Evolutionary conservation across 2,888 invertebrate genomes (phyloP).

Genomic region (Monoplex corrugatus): DNA sequence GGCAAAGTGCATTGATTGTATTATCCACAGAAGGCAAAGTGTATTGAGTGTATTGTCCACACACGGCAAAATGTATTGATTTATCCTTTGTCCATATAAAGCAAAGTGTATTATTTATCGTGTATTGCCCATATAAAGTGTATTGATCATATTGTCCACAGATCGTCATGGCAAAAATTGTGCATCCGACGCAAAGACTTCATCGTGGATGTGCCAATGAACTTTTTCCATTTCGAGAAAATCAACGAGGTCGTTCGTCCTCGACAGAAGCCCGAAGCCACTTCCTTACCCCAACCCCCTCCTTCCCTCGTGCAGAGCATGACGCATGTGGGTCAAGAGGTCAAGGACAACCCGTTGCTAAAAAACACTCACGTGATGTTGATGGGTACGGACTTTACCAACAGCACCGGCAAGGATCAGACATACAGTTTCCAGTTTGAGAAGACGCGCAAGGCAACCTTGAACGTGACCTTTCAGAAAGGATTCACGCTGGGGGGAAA

Average conservation of each 20-base stretch:
- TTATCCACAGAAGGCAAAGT: no score
- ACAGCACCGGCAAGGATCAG: slow-evolving; percentile 55
- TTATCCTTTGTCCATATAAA: no score
- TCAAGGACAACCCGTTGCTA: background rate
- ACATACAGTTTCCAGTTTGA: slow-evolving; percentile 60
- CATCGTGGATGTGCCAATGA: slow-evolving; percentile 58
- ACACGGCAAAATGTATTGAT: no score
- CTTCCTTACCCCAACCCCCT: background rate
- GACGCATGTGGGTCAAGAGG: slow-evolving; percentile 30
- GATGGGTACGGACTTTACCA: slow-evolving; percentile 57
- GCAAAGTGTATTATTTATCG: no score
- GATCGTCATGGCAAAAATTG: slow-evolving; percentile 12
- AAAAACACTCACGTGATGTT: slow-evolving; percentile 35
- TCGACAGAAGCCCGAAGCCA: background rate
- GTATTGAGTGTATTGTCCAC: no score
- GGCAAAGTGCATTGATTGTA: no score
- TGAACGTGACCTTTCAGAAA: slow-evolving; percentile 57
- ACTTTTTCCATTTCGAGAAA: slow-evolving; percentile 58
- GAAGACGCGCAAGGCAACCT: slow-evolving; percentile 55
- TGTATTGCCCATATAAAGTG: no score
- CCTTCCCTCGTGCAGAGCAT: background rate
- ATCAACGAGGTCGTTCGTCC: slow-evolving; percentile 4
- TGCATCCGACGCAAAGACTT: slow-evolving; percentile 55
- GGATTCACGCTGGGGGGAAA: slow-evolving; percentile 56
- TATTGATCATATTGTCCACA: no score